These are phyloP conservation scores for Bombycilla garrulus DNA, from an alignment of 2,113 vertebrate genomes.

Conservation along the genomic window DNA sequence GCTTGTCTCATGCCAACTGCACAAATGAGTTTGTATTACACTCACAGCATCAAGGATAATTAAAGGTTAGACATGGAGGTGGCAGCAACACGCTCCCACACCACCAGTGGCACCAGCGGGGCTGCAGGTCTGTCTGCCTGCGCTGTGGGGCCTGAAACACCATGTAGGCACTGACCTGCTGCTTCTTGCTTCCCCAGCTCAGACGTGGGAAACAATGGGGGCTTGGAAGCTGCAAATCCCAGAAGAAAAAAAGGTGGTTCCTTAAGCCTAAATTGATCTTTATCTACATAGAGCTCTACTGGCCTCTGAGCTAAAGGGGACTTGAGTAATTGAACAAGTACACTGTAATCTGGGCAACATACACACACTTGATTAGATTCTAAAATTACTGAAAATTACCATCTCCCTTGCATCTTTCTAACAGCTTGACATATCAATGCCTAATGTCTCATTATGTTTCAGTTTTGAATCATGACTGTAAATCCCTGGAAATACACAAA, in stretches of 20 bases:
- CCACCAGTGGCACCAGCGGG: accelerated
- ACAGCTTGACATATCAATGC: neutral
- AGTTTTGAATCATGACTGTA: neutral
- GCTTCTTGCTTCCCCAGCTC: accelerated
- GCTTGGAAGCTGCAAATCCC: neutral
- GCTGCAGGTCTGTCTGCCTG: neutral
- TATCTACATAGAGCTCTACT: neutral
- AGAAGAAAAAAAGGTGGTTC: neutral
- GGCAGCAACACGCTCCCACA: neutral
- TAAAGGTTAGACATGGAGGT: conserved; percentile 3
- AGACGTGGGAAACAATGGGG: accelerated
- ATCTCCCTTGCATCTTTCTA: neutral
- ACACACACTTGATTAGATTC: neutral
- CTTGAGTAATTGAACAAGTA: neutral
- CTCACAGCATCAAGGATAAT: conserved; percentile 31
- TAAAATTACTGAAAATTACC: conserved; percentile 2
- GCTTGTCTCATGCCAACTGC: conserved; percentile 3
- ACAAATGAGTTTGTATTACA: neutral
- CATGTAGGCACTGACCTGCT: accelerated
- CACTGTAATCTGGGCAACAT: neutral
- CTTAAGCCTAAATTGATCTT: neutral
- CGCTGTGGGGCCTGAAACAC: accelerated
- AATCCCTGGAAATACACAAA: neutral
- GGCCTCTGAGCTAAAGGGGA: neutral
- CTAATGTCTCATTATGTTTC: conserved; percentile 1